Conservation (phyloP, 2,797 vertebrate genomes). For the Delichon dasypus region DNA sequence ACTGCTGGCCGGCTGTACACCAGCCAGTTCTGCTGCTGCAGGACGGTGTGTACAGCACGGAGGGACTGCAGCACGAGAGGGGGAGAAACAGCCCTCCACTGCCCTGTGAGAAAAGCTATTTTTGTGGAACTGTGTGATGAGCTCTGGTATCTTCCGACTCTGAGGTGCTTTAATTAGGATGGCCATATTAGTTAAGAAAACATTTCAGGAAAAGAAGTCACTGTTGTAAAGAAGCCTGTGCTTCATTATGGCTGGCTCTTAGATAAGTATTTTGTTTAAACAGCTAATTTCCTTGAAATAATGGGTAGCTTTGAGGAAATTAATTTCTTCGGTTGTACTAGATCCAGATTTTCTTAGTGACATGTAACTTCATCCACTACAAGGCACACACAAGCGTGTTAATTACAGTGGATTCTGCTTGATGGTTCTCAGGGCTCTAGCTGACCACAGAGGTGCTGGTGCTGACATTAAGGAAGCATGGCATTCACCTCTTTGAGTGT, state of each 20-base stretch:
- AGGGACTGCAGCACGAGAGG: neutral
- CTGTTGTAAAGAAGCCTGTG: neutral
- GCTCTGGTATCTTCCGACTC: neutral
- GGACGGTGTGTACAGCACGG: constrained; percentile 12
- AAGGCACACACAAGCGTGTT: neutral
- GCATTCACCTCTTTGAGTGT: neutral
- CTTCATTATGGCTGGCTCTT: neutral
- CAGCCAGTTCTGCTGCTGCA: neutral
- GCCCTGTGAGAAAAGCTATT: neutral
- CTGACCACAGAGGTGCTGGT: neutral
- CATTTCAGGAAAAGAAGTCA: neutral
- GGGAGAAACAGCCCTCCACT: neutral
- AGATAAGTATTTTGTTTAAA: neutral
- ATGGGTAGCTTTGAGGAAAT: neutral
- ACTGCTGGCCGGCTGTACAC: neutral
- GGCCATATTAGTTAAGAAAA: neutral
- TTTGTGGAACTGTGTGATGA: neutral
- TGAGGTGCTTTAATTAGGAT: neutral
- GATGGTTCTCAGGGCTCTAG: neutral
- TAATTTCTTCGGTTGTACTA: neutral
- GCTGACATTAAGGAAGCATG: neutral
- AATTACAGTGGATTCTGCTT: neutral
- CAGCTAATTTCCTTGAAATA: neutral
- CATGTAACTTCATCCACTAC: neutral
- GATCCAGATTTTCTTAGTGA: neutral